Conservation (phyloP, 2,888 invertebrate species). For the Mythimna loreyi region DNA sequence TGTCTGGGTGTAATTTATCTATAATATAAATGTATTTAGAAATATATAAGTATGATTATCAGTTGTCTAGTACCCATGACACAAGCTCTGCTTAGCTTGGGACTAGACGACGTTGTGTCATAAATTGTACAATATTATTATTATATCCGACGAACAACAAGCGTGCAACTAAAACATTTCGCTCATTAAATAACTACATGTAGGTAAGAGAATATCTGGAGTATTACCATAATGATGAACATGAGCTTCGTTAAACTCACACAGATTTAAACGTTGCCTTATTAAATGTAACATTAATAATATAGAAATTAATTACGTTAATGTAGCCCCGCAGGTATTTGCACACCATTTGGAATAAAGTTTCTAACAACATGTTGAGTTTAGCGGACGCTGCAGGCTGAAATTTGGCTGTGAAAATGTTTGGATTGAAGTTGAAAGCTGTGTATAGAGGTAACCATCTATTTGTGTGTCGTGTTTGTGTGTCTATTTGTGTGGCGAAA, state of each 20-base stretch:
- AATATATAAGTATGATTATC: too few relatives aligned
- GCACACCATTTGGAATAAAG: constrained; percentile 17
- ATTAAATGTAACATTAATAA: constrained; percentile 40
- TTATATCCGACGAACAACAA: not conserved
- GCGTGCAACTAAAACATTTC: constrained; percentile 6
- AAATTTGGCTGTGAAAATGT: constrained; percentile 38
- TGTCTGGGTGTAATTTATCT: too few relatives aligned
- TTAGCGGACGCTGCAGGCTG: constrained; percentile 19
- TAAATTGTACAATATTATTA: too few relatives aligned
- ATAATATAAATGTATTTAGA: too few relatives aligned
- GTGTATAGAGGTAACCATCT: constrained; percentile 1
- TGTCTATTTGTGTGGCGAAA: too few relatives aligned
- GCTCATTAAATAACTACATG: not conserved
- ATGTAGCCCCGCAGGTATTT: constrained; percentile 35
- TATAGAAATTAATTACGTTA: constrained; percentile 39
- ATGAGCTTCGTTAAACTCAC: constrained; percentile 25
- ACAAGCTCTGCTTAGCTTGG: too few relatives aligned
- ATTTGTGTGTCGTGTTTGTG: too few relatives aligned
- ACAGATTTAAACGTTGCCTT: constrained; percentile 21
- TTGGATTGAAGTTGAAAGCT: constrained; percentile 36
- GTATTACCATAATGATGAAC: constrained; percentile 21
- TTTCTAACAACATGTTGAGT: constrained; percentile 31
- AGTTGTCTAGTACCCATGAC: too few relatives aligned
- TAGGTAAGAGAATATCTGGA: constrained; percentile 3
- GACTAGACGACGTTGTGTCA: too few relatives aligned